These are phyloP conservation scores for Eulemur mongoz DNA, from an alignment of 2,797 vertebrate species.

Conservation along the genomic window DNA sequence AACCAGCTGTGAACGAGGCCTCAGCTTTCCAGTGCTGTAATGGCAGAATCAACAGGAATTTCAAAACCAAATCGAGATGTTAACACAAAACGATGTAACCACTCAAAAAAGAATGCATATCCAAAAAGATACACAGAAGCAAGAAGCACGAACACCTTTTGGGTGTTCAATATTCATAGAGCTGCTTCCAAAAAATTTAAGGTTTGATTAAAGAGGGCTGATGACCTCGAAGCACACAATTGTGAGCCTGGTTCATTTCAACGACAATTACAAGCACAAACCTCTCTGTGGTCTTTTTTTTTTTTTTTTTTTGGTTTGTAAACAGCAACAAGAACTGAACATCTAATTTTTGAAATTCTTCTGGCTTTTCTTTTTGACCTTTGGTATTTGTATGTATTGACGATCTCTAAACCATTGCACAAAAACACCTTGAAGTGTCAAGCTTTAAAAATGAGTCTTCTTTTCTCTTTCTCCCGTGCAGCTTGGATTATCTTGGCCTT, in stretches of 20 bases:
- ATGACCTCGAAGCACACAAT: neutral
- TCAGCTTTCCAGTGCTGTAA: neutral
- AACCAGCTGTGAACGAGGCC: neutral
- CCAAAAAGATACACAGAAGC: neutral
- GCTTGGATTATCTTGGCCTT: constrained; percentile 87
- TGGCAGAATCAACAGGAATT: neutral
- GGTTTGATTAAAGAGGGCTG: neutral
- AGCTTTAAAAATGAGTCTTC: constrained; percentile 86
- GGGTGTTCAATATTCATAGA: neutral
- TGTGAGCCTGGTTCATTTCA: neutral
- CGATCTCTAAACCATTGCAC: constrained; percentile 82
- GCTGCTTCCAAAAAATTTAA: neutral
- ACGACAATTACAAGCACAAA: constrained; percentile 38
- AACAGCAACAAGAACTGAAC: constrained; percentile 70
- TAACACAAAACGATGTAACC: neutral
- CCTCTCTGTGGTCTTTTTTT: neutral
- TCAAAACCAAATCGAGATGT: neutral
- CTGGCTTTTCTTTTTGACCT: constrained; percentile 85
- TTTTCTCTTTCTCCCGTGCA: constrained; percentile 83
- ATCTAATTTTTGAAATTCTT: constrained; percentile 84
- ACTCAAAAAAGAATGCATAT: neutral
- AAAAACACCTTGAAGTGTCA: constrained; percentile 88
- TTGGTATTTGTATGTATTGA: constrained; percentile 87
- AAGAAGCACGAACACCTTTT: neutral
- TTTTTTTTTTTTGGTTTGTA: constrained; percentile 12